These are phyloP conservation scores for Macrotrachela quadricornifera DNA, from an alignment of 1,140 invertebrate genomes.

Conservation along the genomic window DNA sequence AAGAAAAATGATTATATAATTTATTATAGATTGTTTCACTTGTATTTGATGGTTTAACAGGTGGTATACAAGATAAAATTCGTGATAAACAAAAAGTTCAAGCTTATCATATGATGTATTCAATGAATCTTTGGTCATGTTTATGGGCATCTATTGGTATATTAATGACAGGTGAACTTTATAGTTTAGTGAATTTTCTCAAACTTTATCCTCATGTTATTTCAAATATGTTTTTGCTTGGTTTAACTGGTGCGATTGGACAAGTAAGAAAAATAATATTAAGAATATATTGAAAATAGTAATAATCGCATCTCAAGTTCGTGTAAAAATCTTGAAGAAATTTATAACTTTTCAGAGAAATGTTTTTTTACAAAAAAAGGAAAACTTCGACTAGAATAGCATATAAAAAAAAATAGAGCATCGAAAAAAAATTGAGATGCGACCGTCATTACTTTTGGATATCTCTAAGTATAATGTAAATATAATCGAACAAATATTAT, in stretches of 20 bases:
- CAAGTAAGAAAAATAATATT: conserved; percentile 37
- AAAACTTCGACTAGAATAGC: too few species aligned
- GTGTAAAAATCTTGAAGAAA: too few species aligned
- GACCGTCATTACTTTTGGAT: too few species aligned
- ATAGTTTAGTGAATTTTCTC: conserved; percentile 57
- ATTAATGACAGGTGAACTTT: conserved; percentile 60
- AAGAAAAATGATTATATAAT: too few species aligned
- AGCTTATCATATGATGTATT: conserved; percentile 79
- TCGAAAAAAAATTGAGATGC: too few species aligned
- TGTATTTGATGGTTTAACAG: conserved; percentile 75
- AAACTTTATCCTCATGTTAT: conserved; percentile 53
- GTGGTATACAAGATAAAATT: conserved; percentile 64
- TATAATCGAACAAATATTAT: too few species aligned
- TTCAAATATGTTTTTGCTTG: conserved; percentile 50
- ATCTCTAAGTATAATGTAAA: too few species aligned
- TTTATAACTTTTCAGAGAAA: too few species aligned
- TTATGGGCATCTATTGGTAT: conserved; percentile 42
- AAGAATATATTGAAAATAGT: neutral
- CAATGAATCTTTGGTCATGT: conserved; percentile 71
- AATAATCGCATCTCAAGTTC: too few species aligned
- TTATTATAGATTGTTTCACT: conserved; percentile 48
- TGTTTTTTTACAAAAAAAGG: too few species aligned
- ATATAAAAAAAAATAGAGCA: too few species aligned
- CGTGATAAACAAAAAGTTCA: conserved; percentile 55
- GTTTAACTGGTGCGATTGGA: conserved; percentile 62